Base-by-base conservation (phyloP, 2,888 invertebrate genomes). In the Parascotia fuliginaria region DNA sequence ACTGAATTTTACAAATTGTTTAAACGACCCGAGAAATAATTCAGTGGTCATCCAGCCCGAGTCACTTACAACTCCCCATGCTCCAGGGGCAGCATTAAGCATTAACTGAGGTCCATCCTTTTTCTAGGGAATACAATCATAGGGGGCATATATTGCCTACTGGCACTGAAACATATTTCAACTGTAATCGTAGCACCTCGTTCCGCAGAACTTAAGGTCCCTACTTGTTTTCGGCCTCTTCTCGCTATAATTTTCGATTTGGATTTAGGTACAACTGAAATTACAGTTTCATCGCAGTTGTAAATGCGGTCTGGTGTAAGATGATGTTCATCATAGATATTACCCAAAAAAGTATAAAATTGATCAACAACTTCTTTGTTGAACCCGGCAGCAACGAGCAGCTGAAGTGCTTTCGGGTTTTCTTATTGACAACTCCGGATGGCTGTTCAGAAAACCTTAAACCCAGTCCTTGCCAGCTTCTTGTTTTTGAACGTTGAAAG, bases 1-100 rank as follows among this genome's bases (percentile, higher is more conserved):
- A 44, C 70, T 71, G 45, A 75, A 75, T 44, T 62, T 50, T 9
- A 76, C 28, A 44, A 74, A 70, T 24, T 39, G 48, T 36, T 19
- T 24, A 14, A 37, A 16, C 29, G 2, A 29, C 2, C 2, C 9
- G 14, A 31, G 13, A 45, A 56, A 56, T 41, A 27, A 2, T 2
- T 27, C 27, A 5, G 27, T 9, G 3, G 27, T 27, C 27, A 27
- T 27, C 27, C 27, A 27, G 27, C 27, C 27, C 3, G 7, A 9
- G 2, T 6, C 9, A 27, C 9, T 27, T 2, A 3, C 3, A 9
- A 9, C 27, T 27, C 9, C 7, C 9, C 9, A 9, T 5, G 27
- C 9, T 27, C 27, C 27, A 9, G 27, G 27, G 3, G 27, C 9
- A 27, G 9, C 27, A 27, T 9, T 6, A 5, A 9, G 9, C 9